Evolutionary conservation across 2,888 invertebrate genomes (phyloP).

Genomic region (Callosobruchus maculatus): DNA sequence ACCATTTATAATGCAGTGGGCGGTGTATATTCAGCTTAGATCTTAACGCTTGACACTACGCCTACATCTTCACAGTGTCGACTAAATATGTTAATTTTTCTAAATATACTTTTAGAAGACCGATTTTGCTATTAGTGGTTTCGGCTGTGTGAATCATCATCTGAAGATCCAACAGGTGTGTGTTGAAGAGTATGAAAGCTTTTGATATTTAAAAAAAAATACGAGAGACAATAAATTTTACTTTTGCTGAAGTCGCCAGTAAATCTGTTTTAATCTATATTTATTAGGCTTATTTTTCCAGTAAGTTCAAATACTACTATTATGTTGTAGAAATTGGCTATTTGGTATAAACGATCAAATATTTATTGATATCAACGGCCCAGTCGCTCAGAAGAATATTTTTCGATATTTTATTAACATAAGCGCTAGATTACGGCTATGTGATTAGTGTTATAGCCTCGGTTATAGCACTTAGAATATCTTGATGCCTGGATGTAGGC

Average conservation of each 20-base stretch:
- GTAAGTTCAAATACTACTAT: not conserved
- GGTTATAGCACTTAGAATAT: too few relatives aligned
- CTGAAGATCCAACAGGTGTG: not conserved
- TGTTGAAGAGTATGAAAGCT: not conserved
- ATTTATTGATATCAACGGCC: too few relatives aligned
- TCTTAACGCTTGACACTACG: not conserved
- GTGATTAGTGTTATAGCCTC: too few relatives aligned
- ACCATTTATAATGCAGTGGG: not conserved
- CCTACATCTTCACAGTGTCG: not conserved
- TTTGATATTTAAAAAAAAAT: not conserved
- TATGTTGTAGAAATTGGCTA: too few relatives aligned
- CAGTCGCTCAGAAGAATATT: too few relatives aligned
- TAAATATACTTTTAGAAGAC: not conserved
- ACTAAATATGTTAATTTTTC: not conserved
- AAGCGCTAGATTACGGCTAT: too few relatives aligned
- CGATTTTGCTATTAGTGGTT: not conserved
- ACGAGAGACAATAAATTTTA: not conserved
- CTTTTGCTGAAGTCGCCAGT: not conserved
- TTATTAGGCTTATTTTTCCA: not conserved
- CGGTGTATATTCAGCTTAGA: not conserved
- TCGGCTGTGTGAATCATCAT: not conserved
- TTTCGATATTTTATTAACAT: too few relatives aligned
- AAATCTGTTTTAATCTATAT: not conserved
- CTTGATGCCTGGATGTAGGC: too few relatives aligned
- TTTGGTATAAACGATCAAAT: too few relatives aligned